Base-by-base conservation (phyloP, 2,113 vertebrate genomes). In the Ariopsis seemanni region DNA sequence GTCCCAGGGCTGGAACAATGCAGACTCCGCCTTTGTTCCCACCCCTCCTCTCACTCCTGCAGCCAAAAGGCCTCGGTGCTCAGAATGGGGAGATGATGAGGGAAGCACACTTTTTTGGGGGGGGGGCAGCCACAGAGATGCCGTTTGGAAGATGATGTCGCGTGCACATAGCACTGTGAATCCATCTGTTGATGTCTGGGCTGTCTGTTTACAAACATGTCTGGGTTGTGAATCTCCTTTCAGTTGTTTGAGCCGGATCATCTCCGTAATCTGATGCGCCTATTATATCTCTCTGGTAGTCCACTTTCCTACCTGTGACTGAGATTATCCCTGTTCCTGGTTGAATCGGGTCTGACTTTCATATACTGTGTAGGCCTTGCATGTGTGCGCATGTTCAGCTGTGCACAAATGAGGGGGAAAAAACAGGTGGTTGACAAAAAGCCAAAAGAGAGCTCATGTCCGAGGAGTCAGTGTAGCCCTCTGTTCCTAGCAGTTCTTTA, bases 1-100 rank as follows among this genome's bases (percentile, higher is more conserved):
- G 90, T 91, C 82, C 88, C 89, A 88, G 87, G 86, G 89, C 81
- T 82, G 79, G 74, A 89, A 91, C 92, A 92, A 90, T 91, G 86
- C 71, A 48, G 69, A 85, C 81, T 81, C 88, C 87, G 79, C 88
- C 83, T 60, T 81, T n/a, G 62, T 83, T 75, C 85, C 86, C 82
- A 79, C 87, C 86, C 81, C 84, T 90, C 62, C 80, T 69, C 83
- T 88, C 71, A 34, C 69, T 84, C 27, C 74, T 58, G 81, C 25
- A 48, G 85, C 86, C 74, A 89, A 74, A 84, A 78, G 74, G 53
- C 88, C 69, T 79, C 55, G 60, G 27, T 60, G 67, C 85, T 53
- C 80, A 20, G 71, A 57, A 74, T 88, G 55, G 52, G 58, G 75
- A 86, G 71, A 53, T 57, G 14, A 89, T 53, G 57, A 82, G 87